Evolutionary conservation across 2,113 vertebrate species (phyloP).

Genomic region (Sturnira hondurensis): DNA sequence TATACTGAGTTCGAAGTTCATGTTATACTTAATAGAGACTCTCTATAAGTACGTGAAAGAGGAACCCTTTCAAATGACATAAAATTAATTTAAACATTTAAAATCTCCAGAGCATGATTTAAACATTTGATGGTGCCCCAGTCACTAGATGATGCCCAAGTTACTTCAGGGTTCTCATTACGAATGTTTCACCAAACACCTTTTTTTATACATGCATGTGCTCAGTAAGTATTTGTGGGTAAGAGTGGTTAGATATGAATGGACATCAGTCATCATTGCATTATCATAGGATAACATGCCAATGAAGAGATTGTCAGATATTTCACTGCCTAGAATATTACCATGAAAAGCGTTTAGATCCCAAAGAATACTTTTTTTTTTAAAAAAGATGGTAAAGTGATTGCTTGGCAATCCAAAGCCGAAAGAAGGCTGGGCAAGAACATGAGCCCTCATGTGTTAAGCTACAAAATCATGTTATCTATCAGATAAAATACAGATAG

Average conservation of each 20-base stretch:
- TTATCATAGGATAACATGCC: neutral
- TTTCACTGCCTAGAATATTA: constrained; percentile 4
- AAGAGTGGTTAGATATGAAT: constrained; percentile 6
- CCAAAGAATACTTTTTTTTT: neutral
- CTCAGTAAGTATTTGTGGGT: constrained; percentile 46
- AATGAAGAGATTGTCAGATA: neutral
- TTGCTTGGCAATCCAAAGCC: neutral
- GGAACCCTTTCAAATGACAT: constrained; percentile 1
- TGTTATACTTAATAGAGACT: neutral
- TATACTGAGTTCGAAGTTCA: constrained; percentile 12
- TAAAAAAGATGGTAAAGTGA: neutral
- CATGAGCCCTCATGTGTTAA: neutral
- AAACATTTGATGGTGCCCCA: neutral
- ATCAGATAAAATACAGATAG: neutral
- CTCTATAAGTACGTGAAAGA: neutral
- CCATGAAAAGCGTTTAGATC: neutral
- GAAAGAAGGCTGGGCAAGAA: neutral
- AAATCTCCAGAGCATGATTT: neutral
- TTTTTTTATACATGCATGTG: constrained; percentile 25
- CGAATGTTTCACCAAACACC: neutral
- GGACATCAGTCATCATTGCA: constrained; percentile 12
- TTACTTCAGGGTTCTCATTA: neutral
- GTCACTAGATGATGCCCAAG: neutral
- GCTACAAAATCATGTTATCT: neutral
- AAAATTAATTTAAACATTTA: constrained; percentile 41